Evolutionary conservation across 2,888 invertebrate species (phyloP).

Genomic region (Amphiduros pacificus): DNA sequence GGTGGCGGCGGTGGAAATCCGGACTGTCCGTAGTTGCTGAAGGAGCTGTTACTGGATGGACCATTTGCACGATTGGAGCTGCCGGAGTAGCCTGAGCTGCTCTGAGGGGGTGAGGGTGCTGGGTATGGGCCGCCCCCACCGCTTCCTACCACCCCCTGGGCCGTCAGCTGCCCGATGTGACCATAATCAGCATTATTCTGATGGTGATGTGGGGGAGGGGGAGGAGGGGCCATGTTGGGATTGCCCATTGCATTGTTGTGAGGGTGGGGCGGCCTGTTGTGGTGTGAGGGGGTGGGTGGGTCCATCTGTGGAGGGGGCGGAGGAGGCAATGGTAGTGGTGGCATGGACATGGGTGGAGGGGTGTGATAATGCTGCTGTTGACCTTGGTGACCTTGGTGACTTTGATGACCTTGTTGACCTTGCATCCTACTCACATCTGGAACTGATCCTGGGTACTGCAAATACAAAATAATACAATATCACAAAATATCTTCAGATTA

Average conservation of each 20-base stretch:
- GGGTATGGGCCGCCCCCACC: neutral
- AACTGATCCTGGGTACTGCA: constrained; percentile 15
- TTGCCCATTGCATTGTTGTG: neutral
- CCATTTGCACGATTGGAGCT: constrained; percentile 13
- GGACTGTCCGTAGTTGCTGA: neutral
- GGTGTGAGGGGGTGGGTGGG: neutral
- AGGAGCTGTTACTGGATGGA: constrained; percentile 4
- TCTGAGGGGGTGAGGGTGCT: constrained; percentile 16
- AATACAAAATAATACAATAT: neutral
- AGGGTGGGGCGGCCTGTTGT: neutral
- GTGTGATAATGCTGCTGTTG: no score
- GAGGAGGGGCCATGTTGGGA: constrained; percentile 4
- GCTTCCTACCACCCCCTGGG: neutral
- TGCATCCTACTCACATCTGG: constrained; percentile 4
- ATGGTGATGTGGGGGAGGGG: constrained; percentile 7
- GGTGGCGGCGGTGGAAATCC: constrained; percentile 21
- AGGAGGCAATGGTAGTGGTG: constrained; percentile 2
- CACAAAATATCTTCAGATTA: no score
- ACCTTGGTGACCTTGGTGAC: neutral
- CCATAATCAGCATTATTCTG: no score
- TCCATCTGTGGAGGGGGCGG: neutral
- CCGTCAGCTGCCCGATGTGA: neutral
- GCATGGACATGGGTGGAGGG: neutral
- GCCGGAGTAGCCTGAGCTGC: constrained; percentile 24
- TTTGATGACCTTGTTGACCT: neutral